Conservation (phyloP, 2,888 invertebrate species). For the Unio pictorum region DNA sequence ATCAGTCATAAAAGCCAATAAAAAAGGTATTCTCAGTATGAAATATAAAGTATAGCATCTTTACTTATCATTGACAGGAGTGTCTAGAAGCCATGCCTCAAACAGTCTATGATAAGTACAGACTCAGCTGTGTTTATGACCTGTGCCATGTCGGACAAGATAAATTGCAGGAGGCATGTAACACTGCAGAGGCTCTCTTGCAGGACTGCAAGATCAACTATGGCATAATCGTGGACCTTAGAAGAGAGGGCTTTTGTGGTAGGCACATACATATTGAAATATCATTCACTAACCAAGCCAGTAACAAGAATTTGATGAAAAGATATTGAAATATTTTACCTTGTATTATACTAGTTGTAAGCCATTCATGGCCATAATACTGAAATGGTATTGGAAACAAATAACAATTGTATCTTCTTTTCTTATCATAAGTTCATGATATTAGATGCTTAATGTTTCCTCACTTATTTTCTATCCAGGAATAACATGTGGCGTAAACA, state of each 20-base stretch:
- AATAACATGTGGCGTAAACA: constrained; percentile 36
- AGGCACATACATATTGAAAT: constrained; percentile 8
- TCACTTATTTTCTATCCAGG: constrained; percentile 11
- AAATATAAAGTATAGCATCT: too few species aligned
- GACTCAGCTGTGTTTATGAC: constrained; percentile 48
- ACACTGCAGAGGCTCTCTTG: constrained; percentile 40
- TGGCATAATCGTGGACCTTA: constrained; percentile 33
- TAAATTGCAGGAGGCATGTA: constrained; percentile 24
- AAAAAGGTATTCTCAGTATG: too few species aligned
- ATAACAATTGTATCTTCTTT: too few species aligned
- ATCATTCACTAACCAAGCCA: neutral
- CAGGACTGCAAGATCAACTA: constrained; percentile 38
- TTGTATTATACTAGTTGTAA: too few species aligned
- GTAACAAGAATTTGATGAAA: too few species aligned
- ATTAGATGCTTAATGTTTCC: neutral
- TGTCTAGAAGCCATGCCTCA: constrained; percentile 33
- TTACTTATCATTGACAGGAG: constrained; percentile 25
- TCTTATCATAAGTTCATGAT: too few species aligned
- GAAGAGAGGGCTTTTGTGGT: constrained; percentile 47
- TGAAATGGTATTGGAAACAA: too few species aligned
- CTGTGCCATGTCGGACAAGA: constrained; percentile 45
- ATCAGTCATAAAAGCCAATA: too few species aligned
- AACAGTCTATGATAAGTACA: constrained; percentile 12
- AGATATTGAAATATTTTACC: too few species aligned
- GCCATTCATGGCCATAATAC: too few species aligned